A percentile compares a stretch with the other conserved stretches of the same genome.
These are phyloP conservation scores for Dryas iulia DNA, from an alignment of 1,140 invertebrate genomes.

Conservation along the genomic window DNA sequence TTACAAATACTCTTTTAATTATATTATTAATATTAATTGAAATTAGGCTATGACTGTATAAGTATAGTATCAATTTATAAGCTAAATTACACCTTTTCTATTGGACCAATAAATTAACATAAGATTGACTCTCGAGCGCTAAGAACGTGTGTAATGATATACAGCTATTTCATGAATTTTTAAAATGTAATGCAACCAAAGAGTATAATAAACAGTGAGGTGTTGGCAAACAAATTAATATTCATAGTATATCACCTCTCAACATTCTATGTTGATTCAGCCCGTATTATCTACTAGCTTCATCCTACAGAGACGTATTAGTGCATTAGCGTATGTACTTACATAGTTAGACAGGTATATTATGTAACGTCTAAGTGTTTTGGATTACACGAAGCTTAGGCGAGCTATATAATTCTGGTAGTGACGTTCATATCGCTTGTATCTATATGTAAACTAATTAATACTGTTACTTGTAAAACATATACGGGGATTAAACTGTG, in stretches of 20 bases:
- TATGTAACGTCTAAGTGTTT: slow-evolving; percentile 28
- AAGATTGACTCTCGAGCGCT: neutral
- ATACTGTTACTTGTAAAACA: slow-evolving; percentile 4
- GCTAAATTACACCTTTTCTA: no score
- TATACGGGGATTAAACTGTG: neutral
- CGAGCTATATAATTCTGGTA: slow-evolving; percentile 2
- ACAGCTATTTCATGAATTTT: neutral
- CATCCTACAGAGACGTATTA: slow-evolving; percentile 3
- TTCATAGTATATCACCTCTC: neutral
- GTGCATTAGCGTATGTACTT: slow-evolving; percentile 29
- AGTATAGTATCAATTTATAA: no score
- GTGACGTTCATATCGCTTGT: neutral
- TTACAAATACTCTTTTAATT: neutral
- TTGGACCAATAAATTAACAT: no score
- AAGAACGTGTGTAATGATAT: neutral
- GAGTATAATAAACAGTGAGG: neutral
- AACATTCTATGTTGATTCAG: slow-evolving; percentile 51
- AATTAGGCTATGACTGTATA: no score
- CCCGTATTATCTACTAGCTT: slow-evolving; percentile 44
- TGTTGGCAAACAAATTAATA: neutral
- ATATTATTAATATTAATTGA: no score
- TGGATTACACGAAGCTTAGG: slow-evolving; percentile 1
- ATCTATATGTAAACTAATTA: neutral
- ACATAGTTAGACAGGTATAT: slow-evolving; percentile 37
- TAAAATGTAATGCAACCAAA: neutral